Evolutionary conservation across 2,113 vertebrate species (phyloP).

Genomic region (Tragelaphus strepsiceros): DNA sequence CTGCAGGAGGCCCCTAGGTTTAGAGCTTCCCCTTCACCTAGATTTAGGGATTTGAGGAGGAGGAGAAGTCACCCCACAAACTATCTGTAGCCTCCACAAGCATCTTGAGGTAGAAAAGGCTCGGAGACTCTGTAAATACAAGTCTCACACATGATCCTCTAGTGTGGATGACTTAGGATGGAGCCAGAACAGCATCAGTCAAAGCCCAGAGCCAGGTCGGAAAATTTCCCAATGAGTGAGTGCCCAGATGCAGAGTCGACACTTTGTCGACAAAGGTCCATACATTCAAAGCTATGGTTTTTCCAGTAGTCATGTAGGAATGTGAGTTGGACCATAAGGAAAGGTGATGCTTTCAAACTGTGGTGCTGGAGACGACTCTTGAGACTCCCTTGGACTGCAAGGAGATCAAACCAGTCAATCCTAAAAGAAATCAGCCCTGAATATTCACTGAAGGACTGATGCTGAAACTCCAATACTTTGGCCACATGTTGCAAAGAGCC

Average conservation of each 20-base stretch:
- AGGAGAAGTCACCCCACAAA: background rate
- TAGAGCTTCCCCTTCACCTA: background rate
- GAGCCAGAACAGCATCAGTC: background rate
- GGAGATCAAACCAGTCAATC: background rate
- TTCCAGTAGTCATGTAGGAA: background rate
- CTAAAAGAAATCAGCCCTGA: background rate
- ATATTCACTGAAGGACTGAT: background rate
- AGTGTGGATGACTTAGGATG: background rate
- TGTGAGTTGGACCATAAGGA: background rate
- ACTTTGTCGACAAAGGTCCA: background rate
- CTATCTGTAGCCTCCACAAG: background rate
- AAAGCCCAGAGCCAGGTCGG: background rate
- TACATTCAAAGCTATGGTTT: background rate
- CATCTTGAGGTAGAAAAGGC: background rate
- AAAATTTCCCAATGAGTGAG: background rate
- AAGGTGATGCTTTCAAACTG: background rate
- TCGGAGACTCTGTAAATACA: background rate
- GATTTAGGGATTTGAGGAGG: background rate
- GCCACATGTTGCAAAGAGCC: background rate
- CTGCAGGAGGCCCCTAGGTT: too few species aligned
- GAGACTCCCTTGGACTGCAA: background rate
- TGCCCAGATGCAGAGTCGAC: background rate
- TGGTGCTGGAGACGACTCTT: background rate
- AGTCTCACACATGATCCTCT: background rate
- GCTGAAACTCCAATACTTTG: background rate